Base-by-base conservation (phyloP, 2,888 invertebrate genomes). In the Meteorus colon region DNA sequence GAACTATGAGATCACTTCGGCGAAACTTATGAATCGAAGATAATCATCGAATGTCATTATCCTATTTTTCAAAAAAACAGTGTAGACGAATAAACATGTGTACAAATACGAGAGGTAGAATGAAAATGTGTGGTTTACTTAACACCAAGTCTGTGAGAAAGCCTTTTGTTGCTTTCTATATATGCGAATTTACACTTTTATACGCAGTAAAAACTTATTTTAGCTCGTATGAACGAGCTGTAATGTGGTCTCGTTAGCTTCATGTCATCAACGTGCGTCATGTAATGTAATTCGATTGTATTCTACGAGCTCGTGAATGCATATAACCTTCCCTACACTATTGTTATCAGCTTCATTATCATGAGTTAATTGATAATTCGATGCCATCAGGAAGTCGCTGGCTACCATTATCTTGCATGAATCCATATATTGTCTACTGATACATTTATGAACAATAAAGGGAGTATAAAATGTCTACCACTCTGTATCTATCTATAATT, bases 271-370 rank as follows among this genome's bases (percentile, higher is more conserved):
- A 8, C 74, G 81, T 63, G 77, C 72, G 72, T 79, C 65, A 34
- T 19, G 65, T 73, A 77, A 79, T 78, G 80, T 79, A 81, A 79
- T 78, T 77, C 79, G 78, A 81, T 80, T 81, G 79, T 76, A 77
- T 82, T 77, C 73, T 73, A 73, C 78, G 71, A 74, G 37, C 63
- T 60, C 45, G 51, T 51, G 65, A 55, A 55, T 27, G 24, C 71
- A 59, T 63, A n/a, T 45, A 72, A 29, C 14, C 29, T 5, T 14
- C 24, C 5, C 27, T 19, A 48, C 59, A 63, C 75, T 76, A 79
- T 79, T 79, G 81, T 75, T 78, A 80, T 73, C 78, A 74, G 79
- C 81, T 82, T 84, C 81, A 84, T 84, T 84, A 84, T 84, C 80
- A 78, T 65, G 66, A 72, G 76, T 79, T 83, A 83, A 84, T 83